phyloP scores from a whole-genome alignment of 2,797 vertebrate species.

The Fringilla coelebs region DNA sequence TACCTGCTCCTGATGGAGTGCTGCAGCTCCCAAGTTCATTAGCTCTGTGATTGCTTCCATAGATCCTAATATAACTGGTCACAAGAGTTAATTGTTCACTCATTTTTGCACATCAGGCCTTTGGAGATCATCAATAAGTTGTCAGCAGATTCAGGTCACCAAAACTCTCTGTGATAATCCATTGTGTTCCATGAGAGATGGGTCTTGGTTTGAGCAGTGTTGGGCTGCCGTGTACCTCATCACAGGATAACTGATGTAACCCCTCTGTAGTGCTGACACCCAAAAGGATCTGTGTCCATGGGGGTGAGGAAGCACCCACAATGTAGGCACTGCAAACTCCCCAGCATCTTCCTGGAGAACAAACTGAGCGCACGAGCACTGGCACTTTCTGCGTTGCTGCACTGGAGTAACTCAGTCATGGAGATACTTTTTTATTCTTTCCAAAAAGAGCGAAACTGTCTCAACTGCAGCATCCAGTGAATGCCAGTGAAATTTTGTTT shows the following conservation, averaged over 20 bases:
- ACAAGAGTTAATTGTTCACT: not conserved
- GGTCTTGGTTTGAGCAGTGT: not conserved
- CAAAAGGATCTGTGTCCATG: not conserved
- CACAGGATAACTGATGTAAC: not conserved
- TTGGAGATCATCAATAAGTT: not conserved
- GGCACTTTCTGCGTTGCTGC: not conserved
- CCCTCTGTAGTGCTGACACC: not conserved
- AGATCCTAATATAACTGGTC: not conserved
- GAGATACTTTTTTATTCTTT: constrained; percentile 9
- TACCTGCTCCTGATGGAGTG: not conserved
- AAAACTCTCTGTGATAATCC: not conserved
- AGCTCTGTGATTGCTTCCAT: not conserved
- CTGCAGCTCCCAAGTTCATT: not conserved
- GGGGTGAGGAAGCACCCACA: not conserved
- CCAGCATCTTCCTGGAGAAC: not conserved
- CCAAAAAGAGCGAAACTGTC: not conserved
- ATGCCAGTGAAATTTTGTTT: constrained; percentile 66
- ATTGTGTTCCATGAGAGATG: not conserved
- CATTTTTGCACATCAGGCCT: not conserved
- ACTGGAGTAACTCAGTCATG: not conserved
- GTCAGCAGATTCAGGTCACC: not conserved
- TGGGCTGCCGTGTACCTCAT: accelerated
- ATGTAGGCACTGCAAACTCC: not conserved
- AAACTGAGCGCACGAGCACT: not conserved
- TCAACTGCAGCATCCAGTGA: constrained; percentile 59